Base-by-base conservation (phyloP, 92 coral and sea anemone species). In the Epizoanthus ramosus region DNA sequence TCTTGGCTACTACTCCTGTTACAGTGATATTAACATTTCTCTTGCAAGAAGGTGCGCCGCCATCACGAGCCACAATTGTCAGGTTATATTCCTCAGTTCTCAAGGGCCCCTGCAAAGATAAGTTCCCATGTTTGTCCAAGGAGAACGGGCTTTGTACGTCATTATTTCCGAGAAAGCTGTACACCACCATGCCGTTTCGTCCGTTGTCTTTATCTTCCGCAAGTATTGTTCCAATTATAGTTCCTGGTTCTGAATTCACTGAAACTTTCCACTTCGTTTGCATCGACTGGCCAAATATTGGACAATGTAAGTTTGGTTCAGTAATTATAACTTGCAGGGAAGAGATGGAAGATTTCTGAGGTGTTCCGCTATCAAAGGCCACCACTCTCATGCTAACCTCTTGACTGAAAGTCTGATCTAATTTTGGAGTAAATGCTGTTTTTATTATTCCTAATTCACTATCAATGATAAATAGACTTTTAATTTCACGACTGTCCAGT, bases 181-280 rank as follows among this genome's bases (percentile, higher is more conserved):
- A 91, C 54, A 35, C 58, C 28, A 91, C 88, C 33, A 68, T 87
- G 21, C 94, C 88, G 57, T 88, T 91, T 18, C 31, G 22, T 15
- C 92, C 94, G 39, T 75, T 73, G 73, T 91, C 94, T 28, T 72
- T 69, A 60, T 91, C 94, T n/a, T 43, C 57, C 21, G 94, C 90
- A 6, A 63, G 37, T 50, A 88, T 8, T 69, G 59, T 84, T 5
- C 58, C 79, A 71, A 88, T 3, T 18, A 69, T 64, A 8, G 86
- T 74, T 16, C 87, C 89, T 14, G 79, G 45, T 15, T 25, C 25
- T 5, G 87, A 53, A 41, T 71, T 1, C 17, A 25, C 75, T 1
- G 94, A 83, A 3, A 88, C 63, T 33, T 85, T 88, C 58, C 61
- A 83, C 39, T 65, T 23, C 0, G 15, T 74, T 50, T 45, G 24